Percentiles rank a stretch among this genome's conserved stretches.
Evolutionary conservation across 2,113 vertebrate species (phyloP).

Genomic region (Paramisgurnus dabryanus): DNA sequence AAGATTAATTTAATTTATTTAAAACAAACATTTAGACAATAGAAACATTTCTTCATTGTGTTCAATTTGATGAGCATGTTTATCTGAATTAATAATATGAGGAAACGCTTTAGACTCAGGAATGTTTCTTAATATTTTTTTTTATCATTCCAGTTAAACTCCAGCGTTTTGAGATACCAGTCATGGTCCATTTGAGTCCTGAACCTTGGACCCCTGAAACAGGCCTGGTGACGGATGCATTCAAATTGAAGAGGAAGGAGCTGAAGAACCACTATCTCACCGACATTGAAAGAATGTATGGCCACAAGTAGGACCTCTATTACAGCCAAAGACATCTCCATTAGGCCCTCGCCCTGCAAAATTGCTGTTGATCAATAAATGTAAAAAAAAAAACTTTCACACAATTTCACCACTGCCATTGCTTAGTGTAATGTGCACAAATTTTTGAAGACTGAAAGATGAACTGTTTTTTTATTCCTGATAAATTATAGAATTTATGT

Average conservation of each 20-base stretch:
- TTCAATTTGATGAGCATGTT: too few relatives aligned
- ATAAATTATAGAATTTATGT: not conserved
- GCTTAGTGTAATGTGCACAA: not conserved
- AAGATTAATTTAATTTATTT: too few relatives aligned
- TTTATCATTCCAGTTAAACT: slow-evolving; percentile 82
- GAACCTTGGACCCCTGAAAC: slow-evolving; percentile 98
- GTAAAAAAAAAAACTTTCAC: slow-evolving; percentile 19
- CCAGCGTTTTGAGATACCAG: slow-evolving; percentile 94
- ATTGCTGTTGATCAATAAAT: slow-evolving; percentile 33
- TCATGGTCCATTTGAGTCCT: slow-evolving; percentile 91
- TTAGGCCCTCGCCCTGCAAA: not conserved
- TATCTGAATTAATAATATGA: too few relatives aligned
- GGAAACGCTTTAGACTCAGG: not conserved
- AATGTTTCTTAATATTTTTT: not conserved
- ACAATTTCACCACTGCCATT: slow-evolving; percentile 24
- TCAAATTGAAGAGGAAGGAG: slow-evolving; percentile 97
- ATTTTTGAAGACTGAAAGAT: not conserved
- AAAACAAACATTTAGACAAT: too few relatives aligned
- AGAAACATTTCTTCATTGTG: too few relatives aligned
- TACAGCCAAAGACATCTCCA: not conserved
- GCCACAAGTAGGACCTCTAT: slow-evolving; percentile 80
- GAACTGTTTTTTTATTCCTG: slow-evolving; percentile 31
- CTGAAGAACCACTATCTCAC: slow-evolving; percentile 95
- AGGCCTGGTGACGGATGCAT: slow-evolving; percentile 94
- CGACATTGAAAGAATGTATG: slow-evolving; percentile 98